phyloP scores from a whole-genome alignment of 1,140 invertebrate genomes.

The Aphaenogaster floridana region DNA sequence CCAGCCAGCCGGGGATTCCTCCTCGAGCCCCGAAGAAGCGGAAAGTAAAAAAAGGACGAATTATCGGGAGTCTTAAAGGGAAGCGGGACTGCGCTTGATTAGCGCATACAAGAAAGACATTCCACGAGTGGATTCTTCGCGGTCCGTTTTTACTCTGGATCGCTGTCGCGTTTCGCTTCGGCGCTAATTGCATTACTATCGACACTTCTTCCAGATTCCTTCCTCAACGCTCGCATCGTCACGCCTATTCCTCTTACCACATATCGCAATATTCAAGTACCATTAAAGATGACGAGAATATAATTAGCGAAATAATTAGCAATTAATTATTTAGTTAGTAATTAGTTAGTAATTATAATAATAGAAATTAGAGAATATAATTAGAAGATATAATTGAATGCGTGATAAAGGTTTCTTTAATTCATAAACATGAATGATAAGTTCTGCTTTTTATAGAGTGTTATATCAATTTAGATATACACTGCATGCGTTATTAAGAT shows the following conservation, averaged over 20 bases:
- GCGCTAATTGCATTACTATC: conserved; percentile 75
- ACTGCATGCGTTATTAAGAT: neutral
- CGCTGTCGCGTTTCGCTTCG: conserved; percentile 38
- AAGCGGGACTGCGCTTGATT: conserved; percentile 62
- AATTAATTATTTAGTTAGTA: neutral
- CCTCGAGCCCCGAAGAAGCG: neutral
- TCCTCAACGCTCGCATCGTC: neutral
- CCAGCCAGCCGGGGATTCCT: conserved; percentile 26
- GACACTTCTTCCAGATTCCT: conserved; percentile 62
- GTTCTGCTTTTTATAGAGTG: neutral
- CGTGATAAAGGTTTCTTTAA: neutral
- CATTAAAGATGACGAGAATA: neutral
- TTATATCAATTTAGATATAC: neutral
- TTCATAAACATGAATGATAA: neutral
- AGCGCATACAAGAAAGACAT: conserved; percentile 71
- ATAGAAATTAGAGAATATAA: conserved; percentile 21
- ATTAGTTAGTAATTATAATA: neutral
- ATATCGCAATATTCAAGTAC: neutral
- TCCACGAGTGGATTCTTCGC: conserved; percentile 70
- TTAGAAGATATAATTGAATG: neutral
- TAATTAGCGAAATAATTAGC: conserved; percentile 23
- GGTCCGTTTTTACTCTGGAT: conserved; percentile 62
- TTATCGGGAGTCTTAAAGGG: conserved; percentile 57
- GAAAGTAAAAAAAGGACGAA: conserved; percentile 38
- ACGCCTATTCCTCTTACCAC: neutral